Conservation (phyloP, 2,797 vertebrate genomes). For the Bradypodion pumilum region DNA sequence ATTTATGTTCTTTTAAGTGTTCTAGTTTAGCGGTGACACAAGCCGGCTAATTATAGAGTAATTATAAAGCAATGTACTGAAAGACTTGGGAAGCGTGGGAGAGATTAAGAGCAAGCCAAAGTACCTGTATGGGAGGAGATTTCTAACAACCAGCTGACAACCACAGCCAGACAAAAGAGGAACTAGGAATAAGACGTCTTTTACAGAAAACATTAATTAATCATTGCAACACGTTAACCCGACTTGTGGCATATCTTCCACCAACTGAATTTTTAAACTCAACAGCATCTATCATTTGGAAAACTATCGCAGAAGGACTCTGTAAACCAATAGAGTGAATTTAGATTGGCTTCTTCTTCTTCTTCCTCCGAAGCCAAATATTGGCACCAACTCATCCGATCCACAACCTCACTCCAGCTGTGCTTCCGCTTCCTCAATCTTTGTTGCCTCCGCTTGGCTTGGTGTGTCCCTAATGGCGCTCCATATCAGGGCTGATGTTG, state of each 20-base stretch:
- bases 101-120: neutral
- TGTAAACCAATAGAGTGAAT: neutral
- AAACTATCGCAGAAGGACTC: neutral
- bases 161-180: neutral
- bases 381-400: too few species aligned
- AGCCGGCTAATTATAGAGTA: conserved; percentile 30
- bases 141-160: conserved; percentile 8
- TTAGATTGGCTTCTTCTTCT: too few species aligned
- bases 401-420: too few species aligned
- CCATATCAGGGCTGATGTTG: too few species aligned
- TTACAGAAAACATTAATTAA: conserved; percentile 28
- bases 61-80: conserved; percentile 16
- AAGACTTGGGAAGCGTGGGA: conserved; percentile 13
- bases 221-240: neutral
- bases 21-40: conserved; percentile 1
- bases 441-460: too few species aligned
- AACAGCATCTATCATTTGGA: neutral
- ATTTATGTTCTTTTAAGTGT: conserved; percentile 26
- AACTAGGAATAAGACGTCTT: conserved; percentile 8
- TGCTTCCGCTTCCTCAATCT: too few species aligned
- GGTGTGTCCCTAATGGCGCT: too few species aligned
- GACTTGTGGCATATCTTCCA: neutral
- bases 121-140: conserved; percentile 11
- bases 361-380: too few species aligned
- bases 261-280: neutral